Conservation (phyloP, 1,140 invertebrate genomes). For the Neelides sp. region DNA sequence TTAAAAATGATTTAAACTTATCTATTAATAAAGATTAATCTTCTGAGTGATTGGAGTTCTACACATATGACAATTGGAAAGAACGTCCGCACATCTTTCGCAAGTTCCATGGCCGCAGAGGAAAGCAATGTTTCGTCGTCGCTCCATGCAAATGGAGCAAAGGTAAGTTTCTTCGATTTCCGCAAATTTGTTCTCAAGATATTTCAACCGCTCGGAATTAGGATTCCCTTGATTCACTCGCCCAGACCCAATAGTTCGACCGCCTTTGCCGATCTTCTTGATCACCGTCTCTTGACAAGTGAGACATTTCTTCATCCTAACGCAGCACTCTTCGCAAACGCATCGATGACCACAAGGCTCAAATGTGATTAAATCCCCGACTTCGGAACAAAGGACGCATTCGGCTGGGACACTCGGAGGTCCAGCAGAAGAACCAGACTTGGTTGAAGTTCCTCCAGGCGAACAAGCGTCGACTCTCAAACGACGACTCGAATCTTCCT, state of each 20-base stretch:
- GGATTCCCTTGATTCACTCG: conserved; percentile 35
- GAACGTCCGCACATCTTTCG: conserved; percentile 62
- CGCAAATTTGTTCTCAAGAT: conserved; percentile 69
- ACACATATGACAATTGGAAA: conserved; percentile 84
- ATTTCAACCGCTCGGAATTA: conserved; percentile 52
- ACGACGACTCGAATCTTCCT: neutral
- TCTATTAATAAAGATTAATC: conserved; percentile 53
- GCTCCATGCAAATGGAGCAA: conserved; percentile 66
- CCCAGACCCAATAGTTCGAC: conserved; percentile 1
- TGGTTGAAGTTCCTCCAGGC: neutral
- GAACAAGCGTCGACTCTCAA: no score
- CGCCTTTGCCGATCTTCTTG: conserved; percentile 36
- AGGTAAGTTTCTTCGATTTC: conserved; percentile 69
- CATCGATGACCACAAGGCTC: conserved; percentile 63
- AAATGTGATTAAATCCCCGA: conserved; percentile 48
- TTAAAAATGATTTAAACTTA: neutral
- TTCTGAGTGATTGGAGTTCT: conserved; percentile 74
- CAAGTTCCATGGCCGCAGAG: conserved; percentile 80
- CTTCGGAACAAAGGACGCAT: conserved; percentile 60
- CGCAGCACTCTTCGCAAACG: conserved; percentile 60
- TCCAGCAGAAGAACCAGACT: neutral
- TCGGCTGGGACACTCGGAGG: conserved; percentile 33
- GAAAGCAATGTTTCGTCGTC: conserved; percentile 67
- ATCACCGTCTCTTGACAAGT: conserved; percentile 50
- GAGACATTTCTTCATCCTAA: conserved; percentile 67